Evolutionary conservation across 2,888 invertebrate genomes (phyloP), one percentile per base, ranked within the genome.

Genomic region (Oxytorus armatus): DNA sequence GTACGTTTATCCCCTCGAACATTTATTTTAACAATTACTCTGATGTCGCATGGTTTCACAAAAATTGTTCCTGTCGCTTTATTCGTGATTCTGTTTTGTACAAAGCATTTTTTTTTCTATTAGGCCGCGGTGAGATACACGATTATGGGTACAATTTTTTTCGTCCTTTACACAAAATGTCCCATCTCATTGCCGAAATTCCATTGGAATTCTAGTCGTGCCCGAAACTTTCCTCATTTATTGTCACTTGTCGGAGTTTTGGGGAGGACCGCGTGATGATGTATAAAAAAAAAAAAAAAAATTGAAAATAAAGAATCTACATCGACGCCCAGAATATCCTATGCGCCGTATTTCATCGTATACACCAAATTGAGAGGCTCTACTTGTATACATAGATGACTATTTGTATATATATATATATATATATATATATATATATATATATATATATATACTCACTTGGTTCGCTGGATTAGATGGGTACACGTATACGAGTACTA

Each of bases 171-270:
- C 14, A 49, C 18, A n/a, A 59, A 16, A 51, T 53, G 66, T 49
- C 18, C 11, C 61, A n/a, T 42, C 61, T n/a, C 55, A n/a, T 11
- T 25, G 33, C 25, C 11, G 55, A 18, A 61, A 59, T 42, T 39
- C 10, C 51, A 11, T 23, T 77, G 36, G 36, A 51, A 23, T 23
- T 42, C 16, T 57, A 53, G 49, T 63, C 63, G 66, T 18, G 53
- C 61, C 47, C 73, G 39, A 74, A 66, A 79, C 69, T 55, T 42
- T 82, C 77, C 77, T 77, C 75, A 69, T 73, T 83, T 83, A 83
- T 83, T 83, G 82, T 83, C 83, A 78, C 79, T 79, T 83, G 77
- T 83, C 72, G 77, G 63, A 61, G 42, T 42, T 23, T 18, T 53
- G 16, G 72, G 25, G 76, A 63, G 79, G 55, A 77, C 66, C 66